Evolutionary conservation across 2,888 invertebrate species (phyloP).

Genomic region (Stratiomys singularior): DNA sequence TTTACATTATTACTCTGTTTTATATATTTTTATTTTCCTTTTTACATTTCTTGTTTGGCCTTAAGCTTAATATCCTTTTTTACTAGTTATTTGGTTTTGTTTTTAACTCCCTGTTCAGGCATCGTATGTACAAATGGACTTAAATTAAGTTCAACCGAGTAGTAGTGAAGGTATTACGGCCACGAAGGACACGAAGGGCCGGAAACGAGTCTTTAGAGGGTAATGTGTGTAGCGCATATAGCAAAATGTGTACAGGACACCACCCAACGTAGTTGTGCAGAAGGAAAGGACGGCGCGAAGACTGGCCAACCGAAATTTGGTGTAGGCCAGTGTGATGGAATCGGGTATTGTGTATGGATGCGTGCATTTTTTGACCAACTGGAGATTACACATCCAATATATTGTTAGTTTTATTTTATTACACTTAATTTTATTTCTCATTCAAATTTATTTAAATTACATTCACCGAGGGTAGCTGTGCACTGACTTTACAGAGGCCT

Average conservation of each 20-base stretch:
- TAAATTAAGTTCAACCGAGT: slow-evolving; percentile 28
- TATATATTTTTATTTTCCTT: neutral
- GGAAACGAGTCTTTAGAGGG: neutral
- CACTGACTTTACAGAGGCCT: neutral
- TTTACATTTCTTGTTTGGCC: slow-evolving; percentile 35
- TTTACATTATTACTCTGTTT: slow-evolving; percentile 34
- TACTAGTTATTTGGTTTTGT: neutral
- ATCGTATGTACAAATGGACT: slow-evolving; percentile 42
- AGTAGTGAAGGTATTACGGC: neutral
- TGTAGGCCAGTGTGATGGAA: neutral
- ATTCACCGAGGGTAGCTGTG: neutral
- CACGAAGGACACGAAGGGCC: neutral
- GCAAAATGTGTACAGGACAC: no score
- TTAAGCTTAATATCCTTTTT: slow-evolving; percentile 35
- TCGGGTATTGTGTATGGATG: slow-evolving; percentile 9
- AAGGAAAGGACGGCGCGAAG: no score
- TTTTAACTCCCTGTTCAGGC: slow-evolving; percentile 44
- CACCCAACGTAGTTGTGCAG: no score
- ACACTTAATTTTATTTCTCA: slow-evolving; percentile 28
- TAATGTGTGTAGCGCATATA: no score
- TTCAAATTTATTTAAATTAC: slow-evolving; percentile 44
- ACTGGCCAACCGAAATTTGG: no score
- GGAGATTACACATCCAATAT: slow-evolving; percentile 31
- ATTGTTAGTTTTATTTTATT: slow-evolving; percentile 38
- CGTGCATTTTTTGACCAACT: slow-evolving; percentile 14